Conservation (phyloP, 2,888 invertebrate species). For the Drosophila falleni region DNA sequence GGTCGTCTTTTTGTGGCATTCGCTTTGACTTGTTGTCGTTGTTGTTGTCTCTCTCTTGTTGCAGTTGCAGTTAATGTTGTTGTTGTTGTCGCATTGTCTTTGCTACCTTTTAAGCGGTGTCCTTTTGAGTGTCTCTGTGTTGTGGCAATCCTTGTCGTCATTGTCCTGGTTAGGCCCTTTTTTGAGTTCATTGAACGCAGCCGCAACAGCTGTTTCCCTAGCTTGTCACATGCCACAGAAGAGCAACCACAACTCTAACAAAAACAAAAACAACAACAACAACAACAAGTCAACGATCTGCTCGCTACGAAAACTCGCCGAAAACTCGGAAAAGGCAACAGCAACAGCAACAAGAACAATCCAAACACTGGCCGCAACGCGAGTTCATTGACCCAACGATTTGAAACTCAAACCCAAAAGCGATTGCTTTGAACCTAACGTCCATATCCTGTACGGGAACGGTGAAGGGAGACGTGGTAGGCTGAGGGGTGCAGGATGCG, state of each 20-base stretch:
- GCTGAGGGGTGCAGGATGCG: not conserved
- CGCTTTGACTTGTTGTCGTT: constrained; percentile 31
- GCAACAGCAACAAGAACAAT: not conserved
- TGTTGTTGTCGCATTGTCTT: constrained; percentile 15
- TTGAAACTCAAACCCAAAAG: constrained; percentile 8
- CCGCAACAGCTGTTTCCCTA: constrained; percentile 66
- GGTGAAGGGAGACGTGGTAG: not conserved
- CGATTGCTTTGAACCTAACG: constrained; percentile 17
- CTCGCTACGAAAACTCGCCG: constrained; percentile 6
- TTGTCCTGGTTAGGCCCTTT: constrained; percentile 24
- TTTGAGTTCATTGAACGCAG: constrained; percentile 66
- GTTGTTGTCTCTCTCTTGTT: constrained; percentile 5
- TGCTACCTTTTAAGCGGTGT: constrained; percentile 11
- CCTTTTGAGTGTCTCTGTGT: constrained; percentile 18
- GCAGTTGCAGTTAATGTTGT: constrained; percentile 45
- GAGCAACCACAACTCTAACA: constrained; percentile 17
- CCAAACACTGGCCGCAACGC: constrained; percentile 40
- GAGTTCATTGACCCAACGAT: constrained; percentile 52
- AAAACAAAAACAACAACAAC: constrained; percentile 33
- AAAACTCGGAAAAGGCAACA: constrained; percentile 23
- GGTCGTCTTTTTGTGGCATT: constrained; percentile 36
- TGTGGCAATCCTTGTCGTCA: not conserved
- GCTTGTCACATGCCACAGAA: constrained; percentile 35
- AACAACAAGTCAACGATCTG: constrained; percentile 25
- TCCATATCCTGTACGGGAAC: constrained; percentile 15